These are phyloP conservation scores for Hydrotaea cyrtoneurina DNA, from an alignment of 2,888 invertebrate genomes.

Conservation along the genomic window DNA sequence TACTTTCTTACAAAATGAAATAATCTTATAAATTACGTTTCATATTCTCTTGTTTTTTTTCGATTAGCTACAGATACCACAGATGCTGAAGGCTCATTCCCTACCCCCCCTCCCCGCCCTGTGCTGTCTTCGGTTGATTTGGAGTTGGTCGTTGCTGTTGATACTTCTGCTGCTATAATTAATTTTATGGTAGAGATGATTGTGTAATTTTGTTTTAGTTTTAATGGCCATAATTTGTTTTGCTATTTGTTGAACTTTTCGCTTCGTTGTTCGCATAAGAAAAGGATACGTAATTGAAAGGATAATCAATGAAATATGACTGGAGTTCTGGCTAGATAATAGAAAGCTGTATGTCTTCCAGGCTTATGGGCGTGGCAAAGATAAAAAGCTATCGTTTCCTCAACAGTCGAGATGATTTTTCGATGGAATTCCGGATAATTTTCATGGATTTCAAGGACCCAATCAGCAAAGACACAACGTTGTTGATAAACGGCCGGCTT, in stretches of 20 bases:
- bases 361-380: background rate
- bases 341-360: background rate
- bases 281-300: slow-evolving; percentile 38
- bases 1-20: slow-evolving; percentile 67
- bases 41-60: slow-evolving; percentile 28
- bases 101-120: background rate
- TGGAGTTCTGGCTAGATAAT: background rate
- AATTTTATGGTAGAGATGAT: slow-evolving; percentile 57
- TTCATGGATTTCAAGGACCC: too few relatives aligned
- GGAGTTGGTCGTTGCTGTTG: slow-evolving; percentile 3
- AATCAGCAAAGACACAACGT: too few relatives aligned
- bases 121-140: slow-evolving; percentile 25
- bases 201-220: slow-evolving; percentile 58
- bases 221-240: slow-evolving; percentile 61
- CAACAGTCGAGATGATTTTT: too few relatives aligned
- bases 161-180: slow-evolving; percentile 45
- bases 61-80: slow-evolving; percentile 13
- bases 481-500: too few relatives aligned
- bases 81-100: background rate
- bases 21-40: slow-evolving; percentile 67
- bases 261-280: slow-evolving; percentile 29
- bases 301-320: slow-evolving; percentile 52
- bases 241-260: slow-evolving; percentile 65
- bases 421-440: too few relatives aligned
- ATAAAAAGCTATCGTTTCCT: background rate